Evolutionary conservation across 2,888 invertebrate species (phyloP).

Genomic region (Heliconius ethilla): DNA sequence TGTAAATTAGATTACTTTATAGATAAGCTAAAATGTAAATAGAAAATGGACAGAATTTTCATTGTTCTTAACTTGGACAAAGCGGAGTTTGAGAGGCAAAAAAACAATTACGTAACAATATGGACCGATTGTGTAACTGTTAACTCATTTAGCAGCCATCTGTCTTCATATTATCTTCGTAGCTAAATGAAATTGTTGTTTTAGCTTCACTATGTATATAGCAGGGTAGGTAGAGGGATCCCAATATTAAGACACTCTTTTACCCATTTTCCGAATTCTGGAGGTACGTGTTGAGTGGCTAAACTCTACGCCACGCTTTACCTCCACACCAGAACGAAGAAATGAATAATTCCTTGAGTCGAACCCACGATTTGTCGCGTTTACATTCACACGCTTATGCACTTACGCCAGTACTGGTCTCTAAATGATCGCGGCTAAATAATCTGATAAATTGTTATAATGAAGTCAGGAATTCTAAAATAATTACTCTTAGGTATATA

Average conservation of each 20-base stretch:
- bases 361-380: too few relatives aligned
- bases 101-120: slow-evolving; percentile 63
- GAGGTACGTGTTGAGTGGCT: too few relatives aligned
- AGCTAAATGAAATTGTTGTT: neutral
- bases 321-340: too few relatives aligned
- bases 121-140: slow-evolving; percentile 61
- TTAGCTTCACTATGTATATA: too few relatives aligned
- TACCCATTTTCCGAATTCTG: too few relatives aligned
- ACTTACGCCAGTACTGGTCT: too few relatives aligned
- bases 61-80: slow-evolving; percentile 61
- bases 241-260: too few relatives aligned
- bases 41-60: slow-evolving; percentile 56
- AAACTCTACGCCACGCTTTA: too few relatives aligned
- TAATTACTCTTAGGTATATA: neutral
- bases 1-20: slow-evolving; percentile 56
- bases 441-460: slow-evolving; percentile 2
- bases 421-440: neutral
- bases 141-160: slow-evolving; percentile 28
- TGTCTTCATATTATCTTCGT: slow-evolving; percentile 4
- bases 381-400: too few relatives aligned
- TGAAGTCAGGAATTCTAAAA: slow-evolving; percentile 5
- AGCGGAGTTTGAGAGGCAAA: slow-evolving; percentile 59
- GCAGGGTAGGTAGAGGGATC: too few relatives aligned
- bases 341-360: too few relatives aligned
- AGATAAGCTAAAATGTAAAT: slow-evolving; percentile 68